Conservation (phyloP, 2,888 invertebrate species). For the Formica aserva region DNA sequence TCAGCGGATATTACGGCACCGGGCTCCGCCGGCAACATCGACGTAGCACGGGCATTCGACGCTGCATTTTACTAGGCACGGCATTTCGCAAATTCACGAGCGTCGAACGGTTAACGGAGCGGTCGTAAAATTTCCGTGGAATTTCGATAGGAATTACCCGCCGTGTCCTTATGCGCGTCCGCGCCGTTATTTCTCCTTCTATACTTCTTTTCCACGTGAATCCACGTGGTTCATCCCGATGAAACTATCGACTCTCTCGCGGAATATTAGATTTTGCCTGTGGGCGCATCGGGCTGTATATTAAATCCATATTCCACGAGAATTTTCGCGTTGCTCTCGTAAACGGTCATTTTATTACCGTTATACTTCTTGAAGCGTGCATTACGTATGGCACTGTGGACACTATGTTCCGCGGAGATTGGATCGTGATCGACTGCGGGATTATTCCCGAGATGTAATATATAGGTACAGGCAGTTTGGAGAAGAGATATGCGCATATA, state of each 20-base stretch:
- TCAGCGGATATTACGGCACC: constrained; percentile 55
- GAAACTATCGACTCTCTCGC: constrained; percentile 52
- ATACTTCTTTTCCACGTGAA: constrained; percentile 41
- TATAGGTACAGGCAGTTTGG: not conserved
- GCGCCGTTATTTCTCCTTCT: constrained; percentile 26
- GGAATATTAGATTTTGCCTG: constrained; percentile 52
- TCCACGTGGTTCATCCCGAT: constrained; percentile 47
- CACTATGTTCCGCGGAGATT: constrained; percentile 42
- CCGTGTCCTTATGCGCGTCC: constrained; percentile 23
- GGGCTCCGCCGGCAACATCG: constrained; percentile 12
- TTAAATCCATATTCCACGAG: constrained; percentile 50
- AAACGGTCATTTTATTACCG: constrained; percentile 50
- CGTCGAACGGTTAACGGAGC: constrained; percentile 62
- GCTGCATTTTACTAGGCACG: constrained; percentile 59
- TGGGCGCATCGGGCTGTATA: constrained; percentile 47
- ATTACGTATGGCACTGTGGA: constrained; percentile 37
- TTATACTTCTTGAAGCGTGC: constrained; percentile 41
- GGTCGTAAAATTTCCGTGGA: constrained; percentile 62
- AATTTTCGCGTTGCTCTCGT: constrained; percentile 31
- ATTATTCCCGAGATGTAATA: constrained; percentile 31
- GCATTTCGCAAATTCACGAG: constrained; percentile 71
- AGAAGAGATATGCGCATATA: constrained; percentile 31
- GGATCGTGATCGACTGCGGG: constrained; percentile 43
- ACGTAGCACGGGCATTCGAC: constrained; percentile 25
- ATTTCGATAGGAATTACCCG: constrained; percentile 62